These are phyloP conservation scores for Cordilura impudica DNA, from an alignment of 2,888 invertebrate species.

Conservation along the genomic window DNA sequence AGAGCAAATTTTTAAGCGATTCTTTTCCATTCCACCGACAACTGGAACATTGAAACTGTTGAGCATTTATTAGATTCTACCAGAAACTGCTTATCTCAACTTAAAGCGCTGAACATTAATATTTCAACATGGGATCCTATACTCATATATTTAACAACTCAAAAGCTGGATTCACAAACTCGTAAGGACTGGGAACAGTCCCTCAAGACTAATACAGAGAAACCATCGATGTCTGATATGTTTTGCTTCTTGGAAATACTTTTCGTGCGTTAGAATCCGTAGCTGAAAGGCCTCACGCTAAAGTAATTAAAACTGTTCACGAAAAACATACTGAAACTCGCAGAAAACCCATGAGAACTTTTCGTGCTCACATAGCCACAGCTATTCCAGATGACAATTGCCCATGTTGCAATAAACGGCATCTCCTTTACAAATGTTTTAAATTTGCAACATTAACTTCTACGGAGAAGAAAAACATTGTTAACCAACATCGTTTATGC, in stretches of 20 bases:
- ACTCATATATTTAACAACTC: conserved; percentile 24
- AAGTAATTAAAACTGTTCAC: not conserved
- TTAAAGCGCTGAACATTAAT: conserved; percentile 28
- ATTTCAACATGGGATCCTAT: conserved; percentile 35
- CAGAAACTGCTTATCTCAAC: conserved; percentile 31
- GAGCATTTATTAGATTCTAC: no score
- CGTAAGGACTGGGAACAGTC: no score
- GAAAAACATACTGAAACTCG: not conserved
- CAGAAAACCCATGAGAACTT: not conserved
- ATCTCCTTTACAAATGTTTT: conserved; percentile 48
- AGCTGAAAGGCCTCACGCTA: not conserved
- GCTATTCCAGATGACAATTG: conserved; percentile 25
- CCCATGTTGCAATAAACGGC: conserved; percentile 30
- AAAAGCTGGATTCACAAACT: conserved; percentile 39
- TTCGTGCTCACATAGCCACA: conserved; percentile 10
- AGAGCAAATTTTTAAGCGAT: no score
- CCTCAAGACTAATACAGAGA: conserved; percentile 4
- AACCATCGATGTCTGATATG: conserved; percentile 18
- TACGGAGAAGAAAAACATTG: conserved; percentile 25
- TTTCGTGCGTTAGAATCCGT: conserved; percentile 40
- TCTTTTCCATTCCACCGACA: not conserved
- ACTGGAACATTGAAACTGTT: conserved; percentile 19
- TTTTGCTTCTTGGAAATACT: conserved; percentile 23
- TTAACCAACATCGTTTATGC: conserved; percentile 35
- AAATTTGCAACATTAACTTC: conserved; percentile 35